phyloP scores from a whole-genome alignment of 2,113 vertebrate genomes.

The Athene noctua region DNA sequence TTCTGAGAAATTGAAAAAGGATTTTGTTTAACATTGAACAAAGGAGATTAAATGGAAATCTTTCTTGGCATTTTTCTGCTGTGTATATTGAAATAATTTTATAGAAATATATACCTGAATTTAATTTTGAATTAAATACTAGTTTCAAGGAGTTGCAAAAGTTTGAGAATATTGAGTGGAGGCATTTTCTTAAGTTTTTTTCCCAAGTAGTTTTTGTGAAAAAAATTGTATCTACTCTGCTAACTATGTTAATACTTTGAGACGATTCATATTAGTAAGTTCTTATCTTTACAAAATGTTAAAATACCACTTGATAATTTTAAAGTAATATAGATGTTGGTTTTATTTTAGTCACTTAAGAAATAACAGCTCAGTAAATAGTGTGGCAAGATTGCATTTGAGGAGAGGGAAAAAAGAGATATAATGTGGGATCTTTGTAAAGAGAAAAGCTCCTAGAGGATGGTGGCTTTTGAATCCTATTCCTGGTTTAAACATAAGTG shows the following conservation, averaged over 20 bases:
- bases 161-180: background rate
- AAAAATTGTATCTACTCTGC: background rate
- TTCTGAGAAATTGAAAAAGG: background rate
- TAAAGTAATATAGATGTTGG: background rate
- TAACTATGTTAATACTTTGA: background rate
- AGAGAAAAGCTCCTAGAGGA: background rate
- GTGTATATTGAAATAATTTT: background rate
- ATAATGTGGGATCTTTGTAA: background rate
- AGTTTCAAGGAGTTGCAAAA: background rate
- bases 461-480: conserved; percentile 30
- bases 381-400: rapidly evolving
- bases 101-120: background rate
- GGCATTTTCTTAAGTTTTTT: background rate
- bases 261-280: background rate
- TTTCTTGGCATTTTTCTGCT: background rate
- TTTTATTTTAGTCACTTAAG: background rate
- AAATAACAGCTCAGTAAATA: background rate
- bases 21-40: background rate
- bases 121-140: background rate
- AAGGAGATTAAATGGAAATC: background rate
- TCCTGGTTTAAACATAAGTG: conserved; percentile 33
- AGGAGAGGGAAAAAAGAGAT: background rate
- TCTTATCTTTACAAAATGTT: background rate
- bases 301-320: background rate
- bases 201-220: background rate